phyloP scores from a whole-genome alignment of 2,113 vertebrate genomes.

The Thymallus thymallus region DNA sequence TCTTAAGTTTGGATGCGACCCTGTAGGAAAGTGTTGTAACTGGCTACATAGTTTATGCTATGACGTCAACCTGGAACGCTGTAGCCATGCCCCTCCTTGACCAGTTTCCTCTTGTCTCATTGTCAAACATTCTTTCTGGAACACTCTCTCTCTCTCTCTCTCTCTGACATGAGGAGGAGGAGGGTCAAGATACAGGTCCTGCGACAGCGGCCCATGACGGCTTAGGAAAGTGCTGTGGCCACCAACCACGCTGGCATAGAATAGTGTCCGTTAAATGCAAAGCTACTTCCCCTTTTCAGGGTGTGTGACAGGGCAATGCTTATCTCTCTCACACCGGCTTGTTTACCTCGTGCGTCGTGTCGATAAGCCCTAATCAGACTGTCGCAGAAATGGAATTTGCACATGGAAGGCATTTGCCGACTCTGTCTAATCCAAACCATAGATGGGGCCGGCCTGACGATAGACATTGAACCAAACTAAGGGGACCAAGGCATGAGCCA shows the following conservation, averaged over 20 bases:
- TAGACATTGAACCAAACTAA: not conserved
- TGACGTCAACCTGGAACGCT: not conserved
- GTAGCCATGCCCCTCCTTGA: slow-evolving; percentile 15
- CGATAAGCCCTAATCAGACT: slow-evolving; percentile 32
- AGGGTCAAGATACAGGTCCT: not conserved
- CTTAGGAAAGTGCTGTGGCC: not conserved
- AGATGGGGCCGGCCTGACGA: not conserved
- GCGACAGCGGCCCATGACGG: not conserved
- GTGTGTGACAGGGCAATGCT: slow-evolving; percentile 38
- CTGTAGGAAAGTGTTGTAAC: no score
- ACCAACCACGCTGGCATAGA: not conserved
- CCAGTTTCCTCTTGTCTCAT: slow-evolving; percentile 43
- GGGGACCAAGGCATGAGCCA: not conserved
- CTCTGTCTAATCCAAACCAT: slow-evolving; percentile 1
- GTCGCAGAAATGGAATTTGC: slow-evolving; percentile 29
- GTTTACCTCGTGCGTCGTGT: slow-evolving; percentile 25
- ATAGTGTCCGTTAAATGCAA: slow-evolving; percentile 22
- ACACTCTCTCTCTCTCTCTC: slow-evolving; percentile 4
- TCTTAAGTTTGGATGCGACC: no score
- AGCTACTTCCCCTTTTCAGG: slow-evolving; percentile 49
- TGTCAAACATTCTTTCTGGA: slow-evolving; percentile 23
- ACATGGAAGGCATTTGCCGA: slow-evolving; percentile 13
- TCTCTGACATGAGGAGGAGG: not conserved
- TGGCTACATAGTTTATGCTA: no score
- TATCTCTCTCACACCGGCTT: slow-evolving; percentile 21